These are phyloP conservation scores for Campoletis sonorensis DNA, from an alignment of 1,140 invertebrate species.

Conservation along the genomic window DNA sequence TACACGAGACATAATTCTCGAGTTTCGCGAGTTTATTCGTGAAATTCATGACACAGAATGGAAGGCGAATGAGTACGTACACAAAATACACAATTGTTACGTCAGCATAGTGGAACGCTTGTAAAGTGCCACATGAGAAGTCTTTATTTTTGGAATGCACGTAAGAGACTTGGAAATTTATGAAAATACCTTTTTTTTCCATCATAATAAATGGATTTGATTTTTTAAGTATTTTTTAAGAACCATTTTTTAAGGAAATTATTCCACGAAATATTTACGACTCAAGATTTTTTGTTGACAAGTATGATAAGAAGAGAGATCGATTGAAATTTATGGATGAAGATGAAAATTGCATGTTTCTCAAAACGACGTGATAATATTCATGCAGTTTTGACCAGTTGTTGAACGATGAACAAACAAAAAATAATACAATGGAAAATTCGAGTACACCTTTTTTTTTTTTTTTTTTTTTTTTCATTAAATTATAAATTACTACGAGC, in stretches of 20 bases:
- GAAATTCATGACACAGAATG: background rate
- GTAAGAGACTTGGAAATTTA: too few species aligned
- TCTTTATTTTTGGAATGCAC: too few species aligned
- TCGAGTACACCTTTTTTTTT: too few species aligned
- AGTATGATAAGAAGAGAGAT: too few species aligned
- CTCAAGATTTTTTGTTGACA: too few species aligned
- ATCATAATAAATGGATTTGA: too few species aligned
- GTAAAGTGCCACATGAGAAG: too few species aligned
- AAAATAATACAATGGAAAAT: background rate
- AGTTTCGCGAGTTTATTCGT: background rate
- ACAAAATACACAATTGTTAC: background rate
- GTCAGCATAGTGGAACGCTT: background rate
- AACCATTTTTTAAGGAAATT: too few species aligned
- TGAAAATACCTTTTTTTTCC: background rate
- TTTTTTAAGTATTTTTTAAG: too few species aligned
- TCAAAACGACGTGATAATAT: background rate
- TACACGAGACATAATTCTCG: background rate
- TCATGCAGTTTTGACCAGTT: background rate
- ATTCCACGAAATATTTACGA: too few species aligned
- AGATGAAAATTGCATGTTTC: background rate
- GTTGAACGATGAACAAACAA: background rate
- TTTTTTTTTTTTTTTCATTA: too few species aligned
- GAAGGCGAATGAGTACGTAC: background rate
- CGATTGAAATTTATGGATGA: background rate
- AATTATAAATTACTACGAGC: too few species aligned